Conservation (phyloP, 1,140 invertebrate genomes). For the Aphis craccivora region DNA sequence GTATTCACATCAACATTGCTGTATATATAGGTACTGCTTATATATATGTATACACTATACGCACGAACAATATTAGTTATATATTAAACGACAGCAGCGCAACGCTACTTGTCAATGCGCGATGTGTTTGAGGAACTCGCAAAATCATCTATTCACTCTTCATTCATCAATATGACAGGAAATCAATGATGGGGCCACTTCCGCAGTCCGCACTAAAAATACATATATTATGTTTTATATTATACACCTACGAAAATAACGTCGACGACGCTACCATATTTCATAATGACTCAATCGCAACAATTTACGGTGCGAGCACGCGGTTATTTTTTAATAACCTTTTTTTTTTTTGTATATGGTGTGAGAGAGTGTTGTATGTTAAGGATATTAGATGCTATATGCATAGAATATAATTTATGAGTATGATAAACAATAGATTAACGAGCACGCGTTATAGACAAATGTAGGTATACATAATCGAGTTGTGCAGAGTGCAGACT, state of each 20-base stretch:
- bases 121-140: conserved; percentile 24
- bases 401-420: not conserved
- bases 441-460: too few species aligned
- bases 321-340: not conserved
- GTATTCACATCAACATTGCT: too few species aligned
- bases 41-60: not conserved
- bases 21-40: not conserved
- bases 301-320: not conserved
- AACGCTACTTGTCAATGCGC: conserved; percentile 35
- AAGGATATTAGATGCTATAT: not conserved
- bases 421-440: not conserved
- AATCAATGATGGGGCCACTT: conserved; percentile 46
- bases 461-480: not conserved
- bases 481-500: not conserved
- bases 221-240: not conserved
- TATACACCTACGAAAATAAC: not conserved
- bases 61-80: not conserved
- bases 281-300: conserved; percentile 26
- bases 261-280: not conserved
- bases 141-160: conserved; percentile 54
- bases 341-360: not conserved
- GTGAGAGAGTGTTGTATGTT: not conserved
- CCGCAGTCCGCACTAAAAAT: conserved; percentile 25
- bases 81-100: not conserved
- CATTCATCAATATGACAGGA: conserved; percentile 52